Base-by-base conservation (phyloP, 2,888 invertebrate species). In the Mactromeris polynyma region DNA sequence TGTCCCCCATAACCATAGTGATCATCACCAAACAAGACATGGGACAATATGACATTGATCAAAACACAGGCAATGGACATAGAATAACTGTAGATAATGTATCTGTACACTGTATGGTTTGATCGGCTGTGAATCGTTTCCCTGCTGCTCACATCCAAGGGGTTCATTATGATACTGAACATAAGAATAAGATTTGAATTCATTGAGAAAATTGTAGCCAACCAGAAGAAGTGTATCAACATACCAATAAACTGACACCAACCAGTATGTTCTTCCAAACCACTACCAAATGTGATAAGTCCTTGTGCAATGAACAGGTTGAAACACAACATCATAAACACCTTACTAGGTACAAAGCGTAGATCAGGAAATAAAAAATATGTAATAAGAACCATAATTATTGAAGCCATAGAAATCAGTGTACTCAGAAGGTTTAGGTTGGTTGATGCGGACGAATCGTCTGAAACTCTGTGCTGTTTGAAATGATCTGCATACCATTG, bases 201-300 rank as follows among this genome's bases (percentile, higher is more conserved):
- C 88, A 90, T 88, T 2, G 86, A 84, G 31, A 89, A 87, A 4
- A 85, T 79, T 21, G 82, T 83, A 2, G 90, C 85, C 3, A 89
- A 80, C 90, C 90, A 90, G 36, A 87, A 88, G 11, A 86, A 69
- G 36, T 90, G 90, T n/a, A 89, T 87, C 19, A 58, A 46, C 26
- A 88, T 80, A 1, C 90, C 90, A 31, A 85, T 38, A 17, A 89
- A 33, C 31, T 85, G 33, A 84, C 90, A 90, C 42, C 69, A 38
- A 36, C 64, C 21, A 40, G 58, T 83, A 9, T 40, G 26, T 6
- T 38, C 82, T 21, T 42, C 85, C 17, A 81, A 33, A 54, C 46
- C 80, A 2, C 36, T 58, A 33, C 89, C 89, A 77, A 87, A 85
- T 19, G 79, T 81, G 69, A 73, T 87, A 21, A 85, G 84, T 3